Conservation (phyloP, 2,888 invertebrate genomes). For the Gandaritis pyraliata region DNA sequence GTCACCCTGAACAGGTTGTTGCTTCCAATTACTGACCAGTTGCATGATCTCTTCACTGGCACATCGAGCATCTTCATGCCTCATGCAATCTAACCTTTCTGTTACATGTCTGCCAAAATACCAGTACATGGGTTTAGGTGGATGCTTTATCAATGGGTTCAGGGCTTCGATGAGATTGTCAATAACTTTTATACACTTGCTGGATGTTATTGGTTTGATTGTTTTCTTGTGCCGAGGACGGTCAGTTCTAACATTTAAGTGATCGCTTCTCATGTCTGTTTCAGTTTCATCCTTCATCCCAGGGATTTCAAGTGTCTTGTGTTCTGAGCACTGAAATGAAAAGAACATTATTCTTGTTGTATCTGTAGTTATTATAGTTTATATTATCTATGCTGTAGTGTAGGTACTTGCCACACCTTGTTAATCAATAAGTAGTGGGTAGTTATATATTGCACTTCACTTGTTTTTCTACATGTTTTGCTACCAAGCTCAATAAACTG, state of each 20-base stretch:
- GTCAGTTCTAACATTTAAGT: conserved; percentile 51
- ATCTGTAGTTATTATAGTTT: no score
- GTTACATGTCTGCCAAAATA: conserved; percentile 73
- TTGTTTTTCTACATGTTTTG: no score
- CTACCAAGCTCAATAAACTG: no score
- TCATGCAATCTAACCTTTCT: conserved; percentile 67
- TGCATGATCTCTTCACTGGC: conserved; percentile 63
- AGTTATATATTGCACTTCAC: no score
- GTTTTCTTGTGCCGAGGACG: conserved; percentile 57
- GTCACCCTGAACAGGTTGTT: background rate
- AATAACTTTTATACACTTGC: conserved; percentile 61
- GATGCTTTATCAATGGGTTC: conserved; percentile 56
- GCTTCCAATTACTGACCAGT: conserved; percentile 49
- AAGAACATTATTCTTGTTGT: no score
- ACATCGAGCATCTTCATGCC: conserved; percentile 58
- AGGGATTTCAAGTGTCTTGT: conserved; percentile 1
- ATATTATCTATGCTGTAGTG: no score
- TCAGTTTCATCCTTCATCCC: conserved; percentile 59
- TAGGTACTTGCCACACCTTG: no score
- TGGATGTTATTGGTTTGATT: conserved; percentile 45
- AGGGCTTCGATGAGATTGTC: conserved; percentile 66
- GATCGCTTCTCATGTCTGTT: conserved; percentile 48
- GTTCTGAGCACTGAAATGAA: conserved; percentile 25
- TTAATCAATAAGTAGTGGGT: no score
- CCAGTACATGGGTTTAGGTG: conserved; percentile 55